Conservation (phyloP, 2,888 invertebrate species). For the Nudaria mundana region DNA sequence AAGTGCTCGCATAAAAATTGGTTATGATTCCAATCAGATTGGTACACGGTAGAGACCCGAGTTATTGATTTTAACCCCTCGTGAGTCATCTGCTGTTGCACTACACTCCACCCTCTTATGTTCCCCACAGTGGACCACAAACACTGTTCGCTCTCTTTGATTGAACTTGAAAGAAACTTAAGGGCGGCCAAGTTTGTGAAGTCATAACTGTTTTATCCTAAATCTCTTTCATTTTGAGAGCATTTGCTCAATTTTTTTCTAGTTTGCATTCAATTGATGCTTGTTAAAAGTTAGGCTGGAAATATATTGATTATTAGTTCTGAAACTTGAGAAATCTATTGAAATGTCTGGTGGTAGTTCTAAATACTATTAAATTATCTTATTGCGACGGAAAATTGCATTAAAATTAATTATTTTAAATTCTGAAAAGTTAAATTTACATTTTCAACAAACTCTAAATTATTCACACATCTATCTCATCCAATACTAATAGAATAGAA, state of each 20-base stretch:
- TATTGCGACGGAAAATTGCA: no score
- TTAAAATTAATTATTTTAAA: no score
- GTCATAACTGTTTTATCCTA: slow-evolving; percentile 55
- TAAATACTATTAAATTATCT: no score
- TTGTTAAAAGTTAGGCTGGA: slow-evolving; percentile 51
- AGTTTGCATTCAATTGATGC: slow-evolving; percentile 44
- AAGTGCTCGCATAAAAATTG: slow-evolving; percentile 26
- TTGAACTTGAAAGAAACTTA: slow-evolving; percentile 64
- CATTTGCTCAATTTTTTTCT: slow-evolving; percentile 24
- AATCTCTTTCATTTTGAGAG: slow-evolving; percentile 14
- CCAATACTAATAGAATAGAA: no score
- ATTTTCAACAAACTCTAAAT: slow-evolving; percentile 4
- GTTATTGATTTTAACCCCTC: slow-evolving; percentile 73
- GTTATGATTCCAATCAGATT: slow-evolving; percentile 27
- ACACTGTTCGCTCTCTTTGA: slow-evolving; percentile 68
- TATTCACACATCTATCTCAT: no score
- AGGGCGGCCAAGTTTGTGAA: slow-evolving; percentile 35
- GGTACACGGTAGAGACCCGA: slow-evolving; percentile 25
- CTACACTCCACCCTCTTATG: slow-evolving; percentile 36
- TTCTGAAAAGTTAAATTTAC: no score
- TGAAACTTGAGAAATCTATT: slow-evolving; percentile 12
- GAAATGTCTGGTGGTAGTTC: no score
- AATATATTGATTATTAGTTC: slow-evolving; percentile 14
- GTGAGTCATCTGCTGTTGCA: slow-evolving; percentile 66
- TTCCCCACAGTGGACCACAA: slow-evolving; percentile 44